Evolutionary conservation across 2,888 invertebrate species (phyloP), one percentile per base, ranked within the genome.

Genomic region (Sturmia bella): DNA sequence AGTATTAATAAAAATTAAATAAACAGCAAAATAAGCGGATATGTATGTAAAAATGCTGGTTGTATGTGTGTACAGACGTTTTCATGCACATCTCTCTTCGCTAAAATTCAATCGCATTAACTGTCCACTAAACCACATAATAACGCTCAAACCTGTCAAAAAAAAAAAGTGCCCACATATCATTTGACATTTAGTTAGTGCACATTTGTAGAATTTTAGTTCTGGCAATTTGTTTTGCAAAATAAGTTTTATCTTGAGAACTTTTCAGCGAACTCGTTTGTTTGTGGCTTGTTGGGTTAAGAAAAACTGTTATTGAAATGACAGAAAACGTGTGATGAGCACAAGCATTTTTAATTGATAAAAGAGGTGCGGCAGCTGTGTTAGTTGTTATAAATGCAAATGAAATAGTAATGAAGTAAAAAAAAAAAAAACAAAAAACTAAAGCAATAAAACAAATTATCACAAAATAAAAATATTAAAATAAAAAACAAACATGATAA

Each of bases 261-360:
- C 0, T 3, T 32, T 45, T 45, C 2, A 17, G 17, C 41, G n/a
- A 45, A 57, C 9, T 32, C 32, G 9, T 32, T 32, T 9, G 9
- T 32, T 32, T 37, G 43, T 52, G 37, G 66, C 9, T 24, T n/a
- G 17, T 17, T 66, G 66, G 66, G 66, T 24, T 57, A 69, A 54
- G 59, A 43, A 24, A 69, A 69, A 59, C 37, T 72, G 75, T 69
- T 78, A 73, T 84, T 75, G 72, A 83, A 78, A 75, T 50, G 77
- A 56, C 59, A 64, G 52, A 48, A 68, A 73, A 64, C 21, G 54
- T 56, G 37, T 68, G 66, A 70, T 50, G 50, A 66, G 66, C 52
- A 13, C 13, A n/a, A 52, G 45, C 32, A 21, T 54, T 41, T 24
- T 6, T n/a, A 75, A 75, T 19, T 39, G 45, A 52, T 56, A 76